A percentile compares a stretch with the other conserved stretches of the same genome.
Evolutionary conservation across 2,113 vertebrate species (phyloP).

Genomic region (Lota lota): DNA sequence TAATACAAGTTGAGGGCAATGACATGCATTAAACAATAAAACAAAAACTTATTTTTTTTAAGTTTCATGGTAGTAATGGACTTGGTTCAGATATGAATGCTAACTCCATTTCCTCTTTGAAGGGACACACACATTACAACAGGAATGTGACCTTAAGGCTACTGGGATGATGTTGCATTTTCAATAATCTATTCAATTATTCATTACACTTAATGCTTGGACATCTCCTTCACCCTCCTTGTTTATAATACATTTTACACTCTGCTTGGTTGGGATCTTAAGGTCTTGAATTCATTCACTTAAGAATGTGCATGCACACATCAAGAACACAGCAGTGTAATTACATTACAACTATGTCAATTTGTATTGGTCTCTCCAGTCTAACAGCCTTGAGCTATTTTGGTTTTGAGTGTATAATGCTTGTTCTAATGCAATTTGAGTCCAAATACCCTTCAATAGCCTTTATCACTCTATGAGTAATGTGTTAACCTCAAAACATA

Average conservation of each 20-base stretch:
- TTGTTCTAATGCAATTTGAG: constrained; percentile 16
- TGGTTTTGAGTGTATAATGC: no score
- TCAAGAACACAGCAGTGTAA: neutral
- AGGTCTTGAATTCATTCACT: no score
- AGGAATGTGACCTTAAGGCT: constrained; percentile 82
- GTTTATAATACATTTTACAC: neutral
- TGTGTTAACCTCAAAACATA: no score
- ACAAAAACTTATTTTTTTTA: no score
- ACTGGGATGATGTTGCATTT: constrained; percentile 86
- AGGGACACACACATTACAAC: constrained; percentile 70
- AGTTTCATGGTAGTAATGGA: constrained; percentile 30
- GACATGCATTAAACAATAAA: no score
- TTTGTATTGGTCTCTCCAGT: constrained; percentile 9
- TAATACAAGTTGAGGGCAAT: no score
- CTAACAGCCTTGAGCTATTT: neutral
- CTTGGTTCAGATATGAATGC: constrained; percentile 16
- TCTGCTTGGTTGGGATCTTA: no score
- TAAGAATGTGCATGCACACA: no score
- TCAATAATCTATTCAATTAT: constrained; percentile 92
- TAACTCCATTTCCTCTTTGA: constrained; percentile 79
- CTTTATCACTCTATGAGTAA: no score
- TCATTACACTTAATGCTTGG: constrained; percentile 85
- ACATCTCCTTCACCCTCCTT: constrained; percentile 71
- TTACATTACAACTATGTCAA: constrained; percentile 27
- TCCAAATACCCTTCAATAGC: neutral